Conservation (phyloP, 1,140 invertebrate genomes). For the Subanguina moxae region DNA sequence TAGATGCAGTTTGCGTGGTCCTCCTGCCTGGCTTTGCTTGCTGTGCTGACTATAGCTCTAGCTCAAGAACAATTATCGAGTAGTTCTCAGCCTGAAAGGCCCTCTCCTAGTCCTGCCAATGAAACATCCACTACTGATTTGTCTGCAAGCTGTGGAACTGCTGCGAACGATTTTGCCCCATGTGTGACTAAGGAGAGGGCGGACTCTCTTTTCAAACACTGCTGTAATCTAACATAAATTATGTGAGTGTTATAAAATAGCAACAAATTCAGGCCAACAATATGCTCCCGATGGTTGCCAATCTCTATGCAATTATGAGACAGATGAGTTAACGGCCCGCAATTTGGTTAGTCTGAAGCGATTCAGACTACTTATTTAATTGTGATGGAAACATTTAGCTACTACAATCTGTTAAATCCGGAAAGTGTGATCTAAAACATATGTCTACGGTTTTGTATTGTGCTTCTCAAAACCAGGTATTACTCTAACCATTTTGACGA, state of each 20-base stretch:
- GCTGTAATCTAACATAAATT: constrained; percentile 18
- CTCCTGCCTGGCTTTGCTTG: neutral
- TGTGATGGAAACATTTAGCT: constrained; percentile 21
- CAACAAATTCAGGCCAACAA: constrained; percentile 7
- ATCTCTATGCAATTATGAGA: constrained; percentile 44
- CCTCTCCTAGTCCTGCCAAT: neutral
- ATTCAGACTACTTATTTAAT: too few relatives aligned
- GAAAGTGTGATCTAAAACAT: constrained; percentile 48
- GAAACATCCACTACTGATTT: neutral
- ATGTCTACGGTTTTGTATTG: constrained; percentile 46
- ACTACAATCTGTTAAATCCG: constrained; percentile 41
- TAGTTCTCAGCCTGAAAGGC: too few relatives aligned
- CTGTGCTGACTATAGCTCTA: neutral
- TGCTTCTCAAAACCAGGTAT: constrained; percentile 47
- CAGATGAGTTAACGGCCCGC: constrained; percentile 44
- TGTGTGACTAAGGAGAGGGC: constrained; percentile 41
- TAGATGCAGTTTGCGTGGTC: neutral
- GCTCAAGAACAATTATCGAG: neutral
- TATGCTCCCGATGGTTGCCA: constrained; percentile 42
- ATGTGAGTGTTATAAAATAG: too few relatives aligned
- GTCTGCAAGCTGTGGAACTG: constrained; percentile 19
- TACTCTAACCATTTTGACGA: neutral
- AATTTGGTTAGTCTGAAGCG: constrained; percentile 34
- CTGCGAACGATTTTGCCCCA: constrained; percentile 34
- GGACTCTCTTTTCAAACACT: constrained; percentile 35